Base-by-base conservation (phyloP, 1,140 invertebrate genomes). In the Leptinotarsa lineolata region DNA sequence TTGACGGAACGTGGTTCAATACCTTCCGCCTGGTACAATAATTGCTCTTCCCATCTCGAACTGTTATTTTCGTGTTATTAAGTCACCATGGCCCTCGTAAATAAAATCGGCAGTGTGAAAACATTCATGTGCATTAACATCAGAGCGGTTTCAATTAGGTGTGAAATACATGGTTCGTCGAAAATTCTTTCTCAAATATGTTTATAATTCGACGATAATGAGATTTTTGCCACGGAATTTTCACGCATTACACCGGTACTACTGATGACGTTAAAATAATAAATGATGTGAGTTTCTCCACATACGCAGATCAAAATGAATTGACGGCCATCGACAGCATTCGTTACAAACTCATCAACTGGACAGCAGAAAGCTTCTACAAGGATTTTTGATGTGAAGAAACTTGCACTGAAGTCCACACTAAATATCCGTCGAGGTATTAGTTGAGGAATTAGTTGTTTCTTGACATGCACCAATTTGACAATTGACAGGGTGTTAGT, bases 121-220 rank as follows among this genome's bases (percentile, higher is more conserved):
- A 54, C 48, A 54, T 15, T 54, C 48, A 54, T 54, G n/a, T 54
- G 48, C 48, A 13, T 54, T 54, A 54, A 54, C 48, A 54, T 54
- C 48, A 54, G 0, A 15, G n/a, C 48, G 6, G 48, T 54, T 54
- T 54, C 16, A 54, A 54, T 18, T 18, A 2, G 48, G 48, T 54
- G 48, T 54, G 48, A 54, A 54, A 54, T 54, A 54, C 48, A 54
- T 54, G 48, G 48, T 54, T 54, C 48, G 48, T 15, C 48, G 48
- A 54, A n/a, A 54, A 54, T 54, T 54, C 16, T 54, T 54, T 18
- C 15, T 12, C 48, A 54, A 54, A 54, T 54, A 16, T 13, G 48
- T 54, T 54, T 54, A 54, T 54, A 54, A 54, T 54, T 54, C n/a
- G 48, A 18, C 6, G 30, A 16, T 54, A 54, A 54, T 54, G 48